Conservation (phyloP, 2,113 vertebrate genomes). For the Tragulus kanchil region DNA sequence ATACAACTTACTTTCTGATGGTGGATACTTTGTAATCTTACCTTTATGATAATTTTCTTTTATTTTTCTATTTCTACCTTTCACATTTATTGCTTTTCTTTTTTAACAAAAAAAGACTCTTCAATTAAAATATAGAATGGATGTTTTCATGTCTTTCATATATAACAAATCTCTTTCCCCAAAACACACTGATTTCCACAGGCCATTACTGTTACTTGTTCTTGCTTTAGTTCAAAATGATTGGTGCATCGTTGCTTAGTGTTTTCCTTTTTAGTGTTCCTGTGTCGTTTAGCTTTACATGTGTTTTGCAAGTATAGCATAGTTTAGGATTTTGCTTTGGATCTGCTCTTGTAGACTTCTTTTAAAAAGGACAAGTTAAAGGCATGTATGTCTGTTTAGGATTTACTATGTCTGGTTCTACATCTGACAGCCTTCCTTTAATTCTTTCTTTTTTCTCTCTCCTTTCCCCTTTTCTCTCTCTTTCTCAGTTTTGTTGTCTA, state of each 20-base stretch:
- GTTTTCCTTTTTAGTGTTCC: neutral
- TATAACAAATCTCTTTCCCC: conserved; percentile 16
- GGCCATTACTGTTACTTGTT: neutral
- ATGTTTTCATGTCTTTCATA: neutral
- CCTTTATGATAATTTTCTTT: neutral
- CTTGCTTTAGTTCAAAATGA: neutral
- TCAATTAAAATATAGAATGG: neutral
- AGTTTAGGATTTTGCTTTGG: neutral
- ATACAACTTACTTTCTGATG: neutral
- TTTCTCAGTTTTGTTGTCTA: neutral
- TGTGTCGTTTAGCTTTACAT: neutral
- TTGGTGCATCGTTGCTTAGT: neutral
- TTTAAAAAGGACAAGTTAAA: neutral
- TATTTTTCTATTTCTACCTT: neutral
- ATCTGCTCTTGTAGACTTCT: neutral
- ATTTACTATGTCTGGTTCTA: neutral
- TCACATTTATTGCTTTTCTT: neutral
- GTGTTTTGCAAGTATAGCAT: neutral
- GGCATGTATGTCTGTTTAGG: neutral
- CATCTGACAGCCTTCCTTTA: neutral
- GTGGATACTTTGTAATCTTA: neutral
- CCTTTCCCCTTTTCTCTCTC: neutral
- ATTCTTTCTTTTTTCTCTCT: neutral
- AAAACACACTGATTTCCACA: neutral
- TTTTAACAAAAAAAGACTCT: neutral